phyloP scores from a whole-genome alignment of 2,888 invertebrate genomes.

The Ferdinandea cuprea region DNA sequence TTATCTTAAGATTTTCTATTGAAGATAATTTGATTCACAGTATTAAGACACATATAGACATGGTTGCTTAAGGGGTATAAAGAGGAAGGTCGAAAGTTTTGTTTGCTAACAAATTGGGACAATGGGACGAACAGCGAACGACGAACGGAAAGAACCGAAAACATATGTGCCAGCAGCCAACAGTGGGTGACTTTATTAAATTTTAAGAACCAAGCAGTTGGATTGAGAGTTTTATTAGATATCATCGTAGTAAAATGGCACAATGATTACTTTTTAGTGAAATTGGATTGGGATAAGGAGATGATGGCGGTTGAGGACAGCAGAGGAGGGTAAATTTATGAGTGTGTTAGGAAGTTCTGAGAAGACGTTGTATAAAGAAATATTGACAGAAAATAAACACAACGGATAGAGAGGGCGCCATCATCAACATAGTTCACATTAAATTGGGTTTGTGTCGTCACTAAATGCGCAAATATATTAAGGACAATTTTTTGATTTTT shows the following conservation, averaged over 20 bases:
- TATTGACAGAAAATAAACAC: too few species aligned
- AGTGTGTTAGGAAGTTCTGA: neutral
- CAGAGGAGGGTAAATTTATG: neutral
- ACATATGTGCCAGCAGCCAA: constrained; percentile 13
- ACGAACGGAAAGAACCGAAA: too few species aligned
- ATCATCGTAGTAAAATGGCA: constrained; percentile 40
- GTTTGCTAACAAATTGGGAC: constrained; percentile 15
- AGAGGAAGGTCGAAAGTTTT: constrained; percentile 8
- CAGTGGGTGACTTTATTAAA: constrained; percentile 49
- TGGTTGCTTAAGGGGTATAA: neutral
- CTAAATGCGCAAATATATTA: too few species aligned
- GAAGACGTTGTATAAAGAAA: too few species aligned
- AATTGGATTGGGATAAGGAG: constrained; percentile 35
- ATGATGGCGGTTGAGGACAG: neutral
- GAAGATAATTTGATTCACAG: constrained; percentile 58
- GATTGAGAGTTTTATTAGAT: constrained; percentile 43
- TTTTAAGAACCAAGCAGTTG: constrained; percentile 39
- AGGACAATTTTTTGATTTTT: too few species aligned
- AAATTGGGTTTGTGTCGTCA: too few species aligned
- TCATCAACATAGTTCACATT: too few species aligned
- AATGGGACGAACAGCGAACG: neutral
- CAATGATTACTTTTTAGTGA: constrained; percentile 17
- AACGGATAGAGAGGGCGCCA: too few species aligned
- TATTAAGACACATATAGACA: constrained; percentile 20
- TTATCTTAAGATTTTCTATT: constrained; percentile 67